Evolutionary conservation across 2,113 vertebrate species (phyloP).

Genomic region (Spea multiplicata): DNA sequence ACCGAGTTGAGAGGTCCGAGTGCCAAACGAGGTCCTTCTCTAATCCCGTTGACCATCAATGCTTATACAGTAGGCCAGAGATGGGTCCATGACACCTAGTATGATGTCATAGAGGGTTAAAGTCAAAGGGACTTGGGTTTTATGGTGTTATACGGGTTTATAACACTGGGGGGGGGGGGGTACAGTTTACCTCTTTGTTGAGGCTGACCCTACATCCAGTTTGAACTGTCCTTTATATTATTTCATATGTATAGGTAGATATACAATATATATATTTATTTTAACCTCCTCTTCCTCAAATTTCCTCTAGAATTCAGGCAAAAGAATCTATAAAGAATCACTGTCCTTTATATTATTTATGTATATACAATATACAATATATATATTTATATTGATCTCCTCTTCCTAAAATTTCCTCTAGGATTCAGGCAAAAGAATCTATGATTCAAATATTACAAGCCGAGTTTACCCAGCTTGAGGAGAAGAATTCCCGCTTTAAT

Average conservation of each 20-base stretch:
- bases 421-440: constrained; percentile 66
- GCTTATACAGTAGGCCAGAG: too few species aligned
- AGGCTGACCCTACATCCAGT: too few species aligned
- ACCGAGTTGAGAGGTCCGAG: too few species aligned
- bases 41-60: too few species aligned
- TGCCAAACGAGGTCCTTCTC: too few species aligned
- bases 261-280: background rate
- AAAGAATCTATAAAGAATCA: constrained; percentile 64
- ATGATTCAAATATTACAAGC: constrained; percentile 59
- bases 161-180: too few species aligned
- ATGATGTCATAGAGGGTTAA: too few species aligned
- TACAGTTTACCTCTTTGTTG: too few species aligned
- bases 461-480: constrained; percentile 59
- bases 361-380: background rate
- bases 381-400: too few species aligned
- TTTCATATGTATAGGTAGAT: background rate
- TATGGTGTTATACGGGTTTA: background rate
- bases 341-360: background rate
- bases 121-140: background rate
- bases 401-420: constrained; percentile 51
- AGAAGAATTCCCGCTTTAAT: constrained; percentile 61
- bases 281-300: constrained; percentile 15
- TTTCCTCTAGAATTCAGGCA: constrained; percentile 62
- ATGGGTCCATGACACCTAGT: background rate
- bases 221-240: background rate